phyloP scores from a whole-genome alignment of 2,888 invertebrate species.

The Rotaria sp. region DNA sequence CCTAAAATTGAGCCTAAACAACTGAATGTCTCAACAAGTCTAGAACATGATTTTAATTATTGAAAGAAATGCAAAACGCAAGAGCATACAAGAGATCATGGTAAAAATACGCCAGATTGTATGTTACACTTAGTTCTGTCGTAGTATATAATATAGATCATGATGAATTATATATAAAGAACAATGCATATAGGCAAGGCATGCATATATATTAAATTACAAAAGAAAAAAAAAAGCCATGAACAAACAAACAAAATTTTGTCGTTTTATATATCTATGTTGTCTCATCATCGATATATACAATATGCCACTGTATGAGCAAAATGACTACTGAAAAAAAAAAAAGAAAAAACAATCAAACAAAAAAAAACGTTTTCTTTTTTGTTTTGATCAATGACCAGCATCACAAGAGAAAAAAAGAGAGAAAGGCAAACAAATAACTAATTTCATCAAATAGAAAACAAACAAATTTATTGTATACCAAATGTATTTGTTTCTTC shows the following conservation, averaged over 20 bases:
- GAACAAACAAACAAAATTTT: background rate
- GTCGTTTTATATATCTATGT: background rate
- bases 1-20: background rate
- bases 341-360: background rate
- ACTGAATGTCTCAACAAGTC: background rate
- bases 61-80: too few species aligned
- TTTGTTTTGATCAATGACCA: constrained; percentile 1
- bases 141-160: background rate
- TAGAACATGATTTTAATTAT: background rate
- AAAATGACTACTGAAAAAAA: constrained; percentile 26
- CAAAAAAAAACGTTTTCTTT: background rate
- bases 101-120: background rate
- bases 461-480: constrained; percentile 73
- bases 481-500: constrained; percentile 93
- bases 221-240: constrained; percentile 14
- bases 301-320: constrained; percentile 28
- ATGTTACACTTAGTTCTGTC: background rate
- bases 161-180: background rate
- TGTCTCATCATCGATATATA: background rate
- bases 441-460: background rate
- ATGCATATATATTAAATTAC: constrained; percentile 29
- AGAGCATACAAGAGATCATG: background rate
- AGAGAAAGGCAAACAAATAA: background rate
- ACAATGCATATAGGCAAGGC: background rate
- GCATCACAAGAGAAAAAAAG: background rate